phyloP scores from a whole-genome alignment of 1,140 invertebrate genomes.

The Meloidogyne chitwoodi region DNA sequence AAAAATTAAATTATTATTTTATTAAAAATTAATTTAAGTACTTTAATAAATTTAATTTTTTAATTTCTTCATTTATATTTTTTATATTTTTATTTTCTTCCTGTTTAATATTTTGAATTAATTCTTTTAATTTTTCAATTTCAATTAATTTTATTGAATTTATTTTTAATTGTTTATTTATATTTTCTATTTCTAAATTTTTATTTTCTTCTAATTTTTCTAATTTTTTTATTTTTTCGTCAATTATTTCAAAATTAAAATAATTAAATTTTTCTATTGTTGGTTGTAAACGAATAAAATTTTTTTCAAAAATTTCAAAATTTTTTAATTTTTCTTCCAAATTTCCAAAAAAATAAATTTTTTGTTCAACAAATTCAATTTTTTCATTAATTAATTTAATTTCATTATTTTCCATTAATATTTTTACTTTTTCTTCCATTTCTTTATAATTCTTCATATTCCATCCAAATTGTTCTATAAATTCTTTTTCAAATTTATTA shows the following conservation, averaged over 20 bases:
- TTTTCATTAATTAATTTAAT: background rate
- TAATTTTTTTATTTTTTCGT: background rate
- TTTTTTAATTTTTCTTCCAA: background rate
- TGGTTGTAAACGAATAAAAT: background rate
- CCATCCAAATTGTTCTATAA: background rate
- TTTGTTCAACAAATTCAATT: background rate
- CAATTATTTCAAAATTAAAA: background rate
- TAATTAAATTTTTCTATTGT: background rate
- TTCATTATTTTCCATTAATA: background rate
- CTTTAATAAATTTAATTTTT: background rate
- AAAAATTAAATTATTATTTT: background rate
- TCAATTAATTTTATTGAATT: background rate
- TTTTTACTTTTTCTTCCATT: background rate
- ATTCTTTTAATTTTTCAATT: background rate
- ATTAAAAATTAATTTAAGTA: background rate
- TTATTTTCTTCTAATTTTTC: background rate
- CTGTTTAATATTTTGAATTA: background rate
- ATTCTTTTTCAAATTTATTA: background rate
- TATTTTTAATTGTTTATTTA: background rate
- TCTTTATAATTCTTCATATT: background rate
- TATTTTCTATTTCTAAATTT: background rate
- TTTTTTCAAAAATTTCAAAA: background rate
- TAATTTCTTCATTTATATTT: background rate
- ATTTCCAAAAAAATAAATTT: background rate
- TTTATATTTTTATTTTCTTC: background rate